A percentile compares a stretch with the other conserved stretches of the same genome.
phyloP scores from a whole-genome alignment of 2,113 vertebrate species.

The Hyperoodon ampullatus region DNA sequence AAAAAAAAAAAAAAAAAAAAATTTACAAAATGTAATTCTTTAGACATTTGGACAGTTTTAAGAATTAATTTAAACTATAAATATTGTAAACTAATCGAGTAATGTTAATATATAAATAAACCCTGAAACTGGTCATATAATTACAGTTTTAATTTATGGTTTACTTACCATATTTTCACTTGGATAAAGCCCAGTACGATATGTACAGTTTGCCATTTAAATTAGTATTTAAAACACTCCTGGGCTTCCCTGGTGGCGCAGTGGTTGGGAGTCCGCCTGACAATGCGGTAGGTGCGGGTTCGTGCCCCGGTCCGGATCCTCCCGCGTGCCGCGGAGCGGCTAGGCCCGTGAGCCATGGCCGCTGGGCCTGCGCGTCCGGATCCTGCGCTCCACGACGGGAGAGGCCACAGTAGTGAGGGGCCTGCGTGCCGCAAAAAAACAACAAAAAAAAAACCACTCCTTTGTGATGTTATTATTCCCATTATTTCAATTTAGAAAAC shows the following conservation, averaged over 20 bases:
- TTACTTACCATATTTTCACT: neutral
- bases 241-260: no score
- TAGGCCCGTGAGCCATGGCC: no score
- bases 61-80: slow-evolving; percentile 10
- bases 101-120: neutral
- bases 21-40: neutral
- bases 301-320: no score
- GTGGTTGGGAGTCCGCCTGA: no score
- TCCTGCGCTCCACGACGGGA: no score
- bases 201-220: neutral
- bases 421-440: no score
- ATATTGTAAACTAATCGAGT: neutral
- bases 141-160: neutral
- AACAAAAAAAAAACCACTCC: no score
- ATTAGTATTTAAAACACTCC: neutral
- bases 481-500: slow-evolving; percentile 15
- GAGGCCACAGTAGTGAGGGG: no score
- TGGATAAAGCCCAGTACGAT: neutral
- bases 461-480: neutral
- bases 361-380: no score
- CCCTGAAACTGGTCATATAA: neutral
- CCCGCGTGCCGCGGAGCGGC: no score
- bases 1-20: neutral
- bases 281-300: no score
- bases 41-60: neutral